Evolutionary conservation across 2,888 invertebrate genomes (phyloP).

Genomic region (Diploptera punctata): DNA sequence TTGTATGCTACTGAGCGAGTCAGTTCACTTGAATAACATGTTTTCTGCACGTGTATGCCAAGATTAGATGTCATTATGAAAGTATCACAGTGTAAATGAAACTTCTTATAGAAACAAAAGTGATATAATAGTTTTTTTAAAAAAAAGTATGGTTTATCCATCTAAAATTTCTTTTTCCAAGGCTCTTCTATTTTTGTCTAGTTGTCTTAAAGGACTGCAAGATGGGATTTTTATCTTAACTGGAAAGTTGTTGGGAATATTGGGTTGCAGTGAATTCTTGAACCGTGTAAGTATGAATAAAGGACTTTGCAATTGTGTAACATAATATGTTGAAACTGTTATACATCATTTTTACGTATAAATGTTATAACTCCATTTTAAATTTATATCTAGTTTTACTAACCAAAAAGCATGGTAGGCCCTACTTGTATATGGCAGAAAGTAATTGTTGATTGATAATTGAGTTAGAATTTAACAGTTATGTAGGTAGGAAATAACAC

Average conservation of each 20-base stretch:
- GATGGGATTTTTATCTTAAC: not conserved
- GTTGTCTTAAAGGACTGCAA: conserved; percentile 15
- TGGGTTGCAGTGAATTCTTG: conserved; percentile 7
- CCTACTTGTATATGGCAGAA: too few species aligned
- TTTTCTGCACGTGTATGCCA: not conserved
- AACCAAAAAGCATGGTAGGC: too few species aligned
- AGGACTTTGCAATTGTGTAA: too few species aligned
- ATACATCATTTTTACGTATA: too few species aligned
- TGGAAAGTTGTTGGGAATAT: not conserved
- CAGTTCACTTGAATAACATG: not conserved
- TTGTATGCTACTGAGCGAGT: not conserved
- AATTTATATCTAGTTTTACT: too few species aligned
- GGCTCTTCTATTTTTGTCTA: conserved; percentile 5
- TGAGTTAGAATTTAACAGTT: too few species aligned
- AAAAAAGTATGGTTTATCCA: conserved; percentile 3
- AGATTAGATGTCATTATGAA: not conserved
- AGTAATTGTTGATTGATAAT: too few species aligned
- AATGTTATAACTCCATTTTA: too few species aligned
- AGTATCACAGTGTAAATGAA: not conserved
- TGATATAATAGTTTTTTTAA: not conserved
- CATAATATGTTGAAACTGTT: too few species aligned
- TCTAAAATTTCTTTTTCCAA: conserved; percentile 7
- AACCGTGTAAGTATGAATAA: conserved; percentile 27
- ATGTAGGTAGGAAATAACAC: too few species aligned
- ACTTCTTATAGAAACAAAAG: not conserved